phyloP scores from a whole-genome alignment of 1,140 invertebrate species.

The Bombus cullumanus region DNA sequence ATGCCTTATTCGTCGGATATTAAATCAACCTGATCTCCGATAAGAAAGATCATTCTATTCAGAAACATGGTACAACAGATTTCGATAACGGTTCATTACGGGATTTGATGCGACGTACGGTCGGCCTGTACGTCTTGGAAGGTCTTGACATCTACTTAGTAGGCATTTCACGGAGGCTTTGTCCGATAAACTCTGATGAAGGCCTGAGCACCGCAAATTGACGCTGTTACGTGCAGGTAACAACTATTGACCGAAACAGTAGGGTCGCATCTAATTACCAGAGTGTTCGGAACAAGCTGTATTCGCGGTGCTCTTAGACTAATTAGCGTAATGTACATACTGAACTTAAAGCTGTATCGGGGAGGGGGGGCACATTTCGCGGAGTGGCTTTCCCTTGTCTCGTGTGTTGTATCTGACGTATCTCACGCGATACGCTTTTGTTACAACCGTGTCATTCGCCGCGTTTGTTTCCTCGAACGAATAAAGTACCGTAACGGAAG shows the following conservation, averaged over 20 bases:
- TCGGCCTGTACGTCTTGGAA: not conserved
- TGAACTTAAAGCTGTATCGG: slow-evolving; percentile 6
- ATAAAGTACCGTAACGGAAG: not conserved
- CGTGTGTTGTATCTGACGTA: not conserved
- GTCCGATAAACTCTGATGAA: slow-evolving; percentile 33
- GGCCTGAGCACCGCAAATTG: slow-evolving; percentile 7
- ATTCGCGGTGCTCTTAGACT: slow-evolving; percentile 21
- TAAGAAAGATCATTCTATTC: not conserved
- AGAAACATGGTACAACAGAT: not conserved
- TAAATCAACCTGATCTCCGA: not conserved
- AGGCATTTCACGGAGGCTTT: slow-evolving; percentile 18
- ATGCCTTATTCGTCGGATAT: not conserved
- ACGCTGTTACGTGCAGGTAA: slow-evolving; percentile 25
- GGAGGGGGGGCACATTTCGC: not conserved
- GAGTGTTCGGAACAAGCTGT: slow-evolving; percentile 21
- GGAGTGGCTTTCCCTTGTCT: not conserved
- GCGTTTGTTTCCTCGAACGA: not conserved
- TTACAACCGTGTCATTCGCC: not conserved
- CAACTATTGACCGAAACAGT: slow-evolving; percentile 31
- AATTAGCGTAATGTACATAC: slow-evolving; percentile 27
- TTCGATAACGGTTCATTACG: not conserved
- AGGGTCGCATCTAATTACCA: slow-evolving; percentile 33
- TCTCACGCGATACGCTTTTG: not conserved
- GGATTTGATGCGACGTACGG: not conserved
- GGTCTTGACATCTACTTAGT: slow-evolving; percentile 7